phyloP scores from a whole-genome alignment of 2,113 vertebrate genomes.

The Gila orcuttii region DNA sequence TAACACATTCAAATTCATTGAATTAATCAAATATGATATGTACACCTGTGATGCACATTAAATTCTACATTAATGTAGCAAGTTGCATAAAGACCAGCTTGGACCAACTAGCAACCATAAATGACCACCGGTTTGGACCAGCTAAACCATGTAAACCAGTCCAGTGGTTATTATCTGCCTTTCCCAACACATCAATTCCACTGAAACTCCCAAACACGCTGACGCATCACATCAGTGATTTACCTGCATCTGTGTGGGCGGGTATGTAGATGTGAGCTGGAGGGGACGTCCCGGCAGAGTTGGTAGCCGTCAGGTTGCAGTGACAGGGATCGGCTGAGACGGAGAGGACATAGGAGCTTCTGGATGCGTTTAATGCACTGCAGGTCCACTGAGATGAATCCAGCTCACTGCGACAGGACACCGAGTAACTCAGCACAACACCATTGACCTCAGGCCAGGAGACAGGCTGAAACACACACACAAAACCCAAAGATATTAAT shows the following conservation, averaged over 20 bases:
- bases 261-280: constrained; percentile 56
- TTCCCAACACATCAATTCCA: not conserved
- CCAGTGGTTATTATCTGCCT: not conserved
- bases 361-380: constrained; percentile 29
- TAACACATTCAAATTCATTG: too few relatives aligned
- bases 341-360: constrained; percentile 58
- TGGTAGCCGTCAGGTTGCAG: constrained; percentile 65
- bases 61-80: too few relatives aligned
- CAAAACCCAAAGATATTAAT: not conserved
- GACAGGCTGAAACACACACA: constrained; percentile 58
- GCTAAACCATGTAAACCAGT: not conserved
- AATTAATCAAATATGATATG: too few relatives aligned
- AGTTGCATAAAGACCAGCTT: not conserved
- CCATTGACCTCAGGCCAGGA: constrained; percentile 61
- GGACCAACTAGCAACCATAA: not conserved
- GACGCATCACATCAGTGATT: constrained; percentile 1
- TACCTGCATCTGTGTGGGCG: constrained; percentile 53
- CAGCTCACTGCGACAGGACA: constrained; percentile 57
- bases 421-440: constrained; percentile 59
- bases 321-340: constrained; percentile 57
- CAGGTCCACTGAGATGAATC: constrained; percentile 53
- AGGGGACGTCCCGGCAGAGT: constrained; percentile 67
- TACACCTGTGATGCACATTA: too few relatives aligned
- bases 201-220: not conserved
- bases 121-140: not conserved